Conservation (phyloP, 2,888 invertebrate species). For the Zeuzera pyrina region DNA sequence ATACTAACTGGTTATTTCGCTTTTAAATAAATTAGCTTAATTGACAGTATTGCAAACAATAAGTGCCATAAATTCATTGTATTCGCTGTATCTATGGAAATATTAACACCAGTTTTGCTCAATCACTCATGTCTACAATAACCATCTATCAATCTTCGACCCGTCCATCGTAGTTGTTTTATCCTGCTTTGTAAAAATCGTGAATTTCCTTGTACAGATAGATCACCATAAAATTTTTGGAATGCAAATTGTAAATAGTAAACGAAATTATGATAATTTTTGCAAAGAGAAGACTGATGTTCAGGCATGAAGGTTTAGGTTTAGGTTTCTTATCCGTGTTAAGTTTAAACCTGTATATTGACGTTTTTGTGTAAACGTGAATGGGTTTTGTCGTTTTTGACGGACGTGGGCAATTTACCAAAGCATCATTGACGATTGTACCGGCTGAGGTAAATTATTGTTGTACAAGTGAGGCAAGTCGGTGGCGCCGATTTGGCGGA, state of each 20-base stretch:
- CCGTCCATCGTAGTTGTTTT: conserved; percentile 49
- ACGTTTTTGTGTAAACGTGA: neutral
- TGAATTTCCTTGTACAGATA: conserved; percentile 23
- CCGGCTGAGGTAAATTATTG: too few relatives aligned
- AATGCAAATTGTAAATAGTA: conserved; percentile 38
- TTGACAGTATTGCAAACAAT: too few relatives aligned
- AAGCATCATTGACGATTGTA: too few relatives aligned
- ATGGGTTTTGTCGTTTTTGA: neutral
- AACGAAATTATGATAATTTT: conserved; percentile 60
- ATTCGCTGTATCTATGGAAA: too few relatives aligned
- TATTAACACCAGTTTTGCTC: too few relatives aligned
- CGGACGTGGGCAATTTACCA: neutral
- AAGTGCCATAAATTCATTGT: too few relatives aligned
- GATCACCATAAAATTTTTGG: conserved; percentile 17
- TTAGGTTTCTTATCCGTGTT: conserved; percentile 53
- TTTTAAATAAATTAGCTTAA: too few relatives aligned
- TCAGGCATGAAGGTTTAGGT: conserved; percentile 58
- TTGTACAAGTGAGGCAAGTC: too few relatives aligned
- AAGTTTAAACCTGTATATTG: conserved; percentile 47
- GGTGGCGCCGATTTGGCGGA: too few relatives aligned
- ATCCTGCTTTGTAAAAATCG: conserved; percentile 25
- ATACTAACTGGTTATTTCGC: too few relatives aligned
- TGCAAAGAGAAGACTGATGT: conserved; percentile 71
- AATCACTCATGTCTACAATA: too few relatives aligned
- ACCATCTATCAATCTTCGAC: conserved; percentile 20